These are phyloP conservation scores for Mactra quadrangularis DNA, from an alignment of 1,140 invertebrate genomes.

Conservation along the genomic window DNA sequence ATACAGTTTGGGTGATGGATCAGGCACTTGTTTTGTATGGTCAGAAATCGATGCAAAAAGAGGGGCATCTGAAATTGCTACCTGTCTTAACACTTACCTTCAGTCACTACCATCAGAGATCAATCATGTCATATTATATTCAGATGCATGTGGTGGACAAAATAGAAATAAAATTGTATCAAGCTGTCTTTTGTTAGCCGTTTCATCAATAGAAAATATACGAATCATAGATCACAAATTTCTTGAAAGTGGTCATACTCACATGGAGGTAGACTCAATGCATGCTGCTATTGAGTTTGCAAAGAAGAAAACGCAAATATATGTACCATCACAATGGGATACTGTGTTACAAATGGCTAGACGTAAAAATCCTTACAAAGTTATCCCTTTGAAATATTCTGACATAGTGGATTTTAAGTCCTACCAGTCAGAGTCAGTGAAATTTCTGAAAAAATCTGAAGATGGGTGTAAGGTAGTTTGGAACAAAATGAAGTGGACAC, in stretches of 20 bases:
- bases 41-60: conserved; percentile 23
- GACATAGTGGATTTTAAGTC: no score
- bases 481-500: no score
- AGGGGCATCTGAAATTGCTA: conserved; percentile 22
- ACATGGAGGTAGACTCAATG: conserved; percentile 13
- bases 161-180: conserved; percentile 39
- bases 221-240: conserved; percentile 15
- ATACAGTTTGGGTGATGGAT: conserved; percentile 10
- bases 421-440: no score
- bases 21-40: conserved; percentile 16
- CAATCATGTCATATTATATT: conserved; percentile 20
- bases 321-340: conserved; percentile 2
- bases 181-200: neutral
- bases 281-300: conserved; percentile 19
- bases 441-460: neutral
- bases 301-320: conserved; percentile 10
- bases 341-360: conserved; percentile 1
- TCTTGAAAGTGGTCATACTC: conserved; percentile 26
- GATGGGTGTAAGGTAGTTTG: no score
- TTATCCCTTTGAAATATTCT: neutral
- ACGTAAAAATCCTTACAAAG: conserved; percentile 1
- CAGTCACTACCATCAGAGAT: neutral
- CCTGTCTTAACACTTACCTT: neutral
- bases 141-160: conserved; percentile 22
- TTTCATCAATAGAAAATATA: neutral